phyloP scores from a whole-genome alignment of 2,888 invertebrate genomes.

The Caenorhabditis sp. region DNA sequence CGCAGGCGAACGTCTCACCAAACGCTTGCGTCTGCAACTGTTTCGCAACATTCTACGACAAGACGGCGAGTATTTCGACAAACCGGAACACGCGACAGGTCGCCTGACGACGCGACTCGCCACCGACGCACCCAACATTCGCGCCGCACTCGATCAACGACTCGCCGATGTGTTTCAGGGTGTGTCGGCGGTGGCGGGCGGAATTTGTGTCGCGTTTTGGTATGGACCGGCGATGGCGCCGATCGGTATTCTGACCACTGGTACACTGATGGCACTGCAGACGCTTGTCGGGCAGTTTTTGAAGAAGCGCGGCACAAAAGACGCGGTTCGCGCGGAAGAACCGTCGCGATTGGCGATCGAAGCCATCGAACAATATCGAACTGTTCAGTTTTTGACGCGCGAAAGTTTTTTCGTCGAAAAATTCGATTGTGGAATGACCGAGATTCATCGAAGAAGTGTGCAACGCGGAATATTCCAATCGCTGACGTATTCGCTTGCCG shows the following conservation, averaged over 20 bases:
- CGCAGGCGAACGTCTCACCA: slow-evolving; percentile 49
- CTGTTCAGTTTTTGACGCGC: slow-evolving; percentile 71
- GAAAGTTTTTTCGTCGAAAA: slow-evolving; percentile 56
- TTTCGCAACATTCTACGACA: slow-evolving; percentile 71
- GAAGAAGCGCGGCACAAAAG: slow-evolving; percentile 51
- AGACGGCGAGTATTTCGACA: slow-evolving; percentile 73
- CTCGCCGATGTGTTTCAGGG: slow-evolving; percentile 57
- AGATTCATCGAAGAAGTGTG: slow-evolving; percentile 41
- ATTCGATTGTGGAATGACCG: slow-evolving; percentile 34
- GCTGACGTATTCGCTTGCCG: slow-evolving; percentile 41
- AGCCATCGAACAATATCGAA: slow-evolving; percentile 72
- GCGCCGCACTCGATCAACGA: slow-evolving; percentile 65
- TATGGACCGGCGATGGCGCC: slow-evolving; percentile 60
- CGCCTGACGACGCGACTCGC: slow-evolving; percentile 71
- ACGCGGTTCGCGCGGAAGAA: slow-evolving; percentile 52
- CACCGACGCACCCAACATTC: slow-evolving; percentile 72
- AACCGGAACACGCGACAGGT: slow-evolving; percentile 70
- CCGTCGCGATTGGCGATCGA: slow-evolving; percentile 70
- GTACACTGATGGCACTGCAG: slow-evolving; percentile 47
- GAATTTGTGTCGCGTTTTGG: slow-evolving; percentile 56
- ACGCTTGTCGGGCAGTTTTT: slow-evolving; percentile 47
- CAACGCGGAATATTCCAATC: slow-evolving; percentile 46
- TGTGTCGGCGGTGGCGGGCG: slow-evolving; percentile 49
- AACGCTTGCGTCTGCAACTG: slow-evolving; percentile 67
- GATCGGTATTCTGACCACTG: slow-evolving; percentile 52